A percentile compares a stretch with the other conserved stretches of the same genome.
Conservation (phyloP, 1,140 invertebrate genomes). For the Ephestia elutella region DNA sequence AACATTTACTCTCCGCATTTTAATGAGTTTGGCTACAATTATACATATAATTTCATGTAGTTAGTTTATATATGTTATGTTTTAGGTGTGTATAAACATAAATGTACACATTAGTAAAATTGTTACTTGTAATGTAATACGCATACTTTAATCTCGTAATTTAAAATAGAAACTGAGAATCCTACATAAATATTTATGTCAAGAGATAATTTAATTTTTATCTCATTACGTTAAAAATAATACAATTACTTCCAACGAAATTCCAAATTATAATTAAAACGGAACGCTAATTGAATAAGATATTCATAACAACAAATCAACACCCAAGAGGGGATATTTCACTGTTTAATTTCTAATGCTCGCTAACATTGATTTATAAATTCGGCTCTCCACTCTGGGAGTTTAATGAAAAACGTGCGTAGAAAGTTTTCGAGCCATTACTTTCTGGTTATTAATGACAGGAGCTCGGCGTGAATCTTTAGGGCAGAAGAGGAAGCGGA, state of each 20-base stretch:
- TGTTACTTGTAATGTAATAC: too few relatives aligned
- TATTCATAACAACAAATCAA: slow-evolving; percentile 15
- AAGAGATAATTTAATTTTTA: too few relatives aligned
- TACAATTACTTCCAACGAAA: background rate
- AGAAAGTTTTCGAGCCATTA: slow-evolving; percentile 40
- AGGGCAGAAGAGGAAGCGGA: background rate
- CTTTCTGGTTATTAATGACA: slow-evolving; percentile 37
- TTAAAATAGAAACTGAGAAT: too few relatives aligned
- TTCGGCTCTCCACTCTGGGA: slow-evolving; percentile 22
- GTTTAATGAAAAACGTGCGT: slow-evolving; percentile 48
- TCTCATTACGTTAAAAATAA: background rate
- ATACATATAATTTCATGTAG: too few relatives aligned
- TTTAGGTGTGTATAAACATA: too few relatives aligned
- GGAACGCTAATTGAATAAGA: slow-evolving; percentile 4
- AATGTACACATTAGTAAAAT: too few relatives aligned
- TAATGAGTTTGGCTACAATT: too few relatives aligned
- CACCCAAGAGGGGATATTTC: slow-evolving; percentile 18
- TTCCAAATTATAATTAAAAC: background rate
- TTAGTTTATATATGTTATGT: too few relatives aligned
- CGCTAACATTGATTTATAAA: slow-evolving; percentile 36
- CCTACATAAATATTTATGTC: too few relatives aligned
- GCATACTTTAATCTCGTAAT: too few relatives aligned
- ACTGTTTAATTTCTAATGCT: slow-evolving; percentile 23
- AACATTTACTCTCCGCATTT: too few relatives aligned
- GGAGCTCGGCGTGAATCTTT: slow-evolving; percentile 6